These are phyloP conservation scores for Dynastes hyllus DNA, from an alignment of 2,888 invertebrate species.

Conservation along the genomic window DNA sequence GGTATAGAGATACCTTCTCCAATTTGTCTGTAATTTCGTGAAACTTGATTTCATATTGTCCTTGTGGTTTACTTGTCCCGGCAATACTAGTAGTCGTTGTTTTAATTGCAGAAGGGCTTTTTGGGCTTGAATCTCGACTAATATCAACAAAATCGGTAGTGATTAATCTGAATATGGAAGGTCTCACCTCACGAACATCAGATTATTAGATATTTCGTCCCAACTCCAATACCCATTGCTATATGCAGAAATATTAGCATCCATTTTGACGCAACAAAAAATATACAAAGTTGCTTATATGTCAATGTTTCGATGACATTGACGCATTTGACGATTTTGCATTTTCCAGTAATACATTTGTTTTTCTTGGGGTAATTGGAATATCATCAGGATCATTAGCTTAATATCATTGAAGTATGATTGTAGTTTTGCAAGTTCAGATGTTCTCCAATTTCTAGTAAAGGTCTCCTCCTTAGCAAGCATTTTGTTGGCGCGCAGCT, in stretches of 20 bases:
- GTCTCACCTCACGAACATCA: conserved; percentile 60
- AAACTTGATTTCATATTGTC: conserved; percentile 70
- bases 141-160: conserved; percentile 28
- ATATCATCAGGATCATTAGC: too few relatives aligned
- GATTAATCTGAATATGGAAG: neutral
- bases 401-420: too few relatives aligned
- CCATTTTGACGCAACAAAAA: conserved; percentile 37
- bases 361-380: too few relatives aligned
- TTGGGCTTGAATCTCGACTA: conserved; percentile 54
- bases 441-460: too few relatives aligned
- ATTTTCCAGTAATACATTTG: too few relatives aligned
- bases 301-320: too few relatives aligned
- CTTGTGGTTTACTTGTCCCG: conserved; percentile 66
- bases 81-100: conserved; percentile 20
- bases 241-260: conserved; percentile 52
- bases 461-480: too few relatives aligned
- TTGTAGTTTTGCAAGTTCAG: too few relatives aligned
- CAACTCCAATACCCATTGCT: conserved; percentile 73
- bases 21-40: conserved; percentile 74
- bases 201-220: conserved; percentile 67
- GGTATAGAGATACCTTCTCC: conserved; percentile 69
- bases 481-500: too few relatives aligned
- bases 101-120: conserved; percentile 49
- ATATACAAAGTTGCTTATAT: too few relatives aligned
- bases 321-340: too few relatives aligned